Evolutionary conservation across 2,113 vertebrate species (phyloP), one percentile per base, ranked within the genome.

Genomic region (Dicaeum eximium): DNA sequence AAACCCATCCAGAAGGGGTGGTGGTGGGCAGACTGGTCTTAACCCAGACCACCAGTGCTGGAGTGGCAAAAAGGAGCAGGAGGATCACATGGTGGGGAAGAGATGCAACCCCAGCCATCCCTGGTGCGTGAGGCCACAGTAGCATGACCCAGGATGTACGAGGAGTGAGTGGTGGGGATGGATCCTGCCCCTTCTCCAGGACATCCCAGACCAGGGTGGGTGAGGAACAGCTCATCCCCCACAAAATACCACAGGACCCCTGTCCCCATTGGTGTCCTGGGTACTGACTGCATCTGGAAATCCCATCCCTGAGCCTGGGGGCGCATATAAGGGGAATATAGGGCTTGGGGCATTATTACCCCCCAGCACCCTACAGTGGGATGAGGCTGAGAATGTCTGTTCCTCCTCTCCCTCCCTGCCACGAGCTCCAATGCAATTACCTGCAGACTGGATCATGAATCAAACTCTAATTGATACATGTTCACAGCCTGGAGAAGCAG

Each of bases 391-490:
- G 78, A 86, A 37, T 31, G 44, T 51, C 82, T 71, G 47, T 13
- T 50, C 57, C 73, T 70, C 44, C 64, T 82, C 60, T 50, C 11
- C 19, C 53, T 47, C 88, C 20, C 67, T 7, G 48, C 65, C 35
- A 37, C 45, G 33, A 28, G 40, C 73, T 67, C 40, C 83, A 61
- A n/a, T 57, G 72, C 56, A 80, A 94, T 96, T 93, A 80, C 18
- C n/a, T 5, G 25, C 60, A 61, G 86, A 25, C 77, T 40, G 54
- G 44, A 14, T 38, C 38, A 38, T 94, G 35, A 83, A 86, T 96
- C 96, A 88, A 42, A 2, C 37, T 25, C 60, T 95, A 92, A 96
- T 61, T 93, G 89, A 86, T 86, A 72, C 4, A 71, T n/a, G 91
- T 94, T 80, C 28, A 75, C 86, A 71, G 91, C 66, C 82, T 66